A percentile compares a stretch with the other conserved stretches of the same genome.
These are phyloP conservation scores for Lysiphlebus fabarum DNA, from an alignment of 1,140 invertebrate genomes.

Conservation along the genomic window DNA sequence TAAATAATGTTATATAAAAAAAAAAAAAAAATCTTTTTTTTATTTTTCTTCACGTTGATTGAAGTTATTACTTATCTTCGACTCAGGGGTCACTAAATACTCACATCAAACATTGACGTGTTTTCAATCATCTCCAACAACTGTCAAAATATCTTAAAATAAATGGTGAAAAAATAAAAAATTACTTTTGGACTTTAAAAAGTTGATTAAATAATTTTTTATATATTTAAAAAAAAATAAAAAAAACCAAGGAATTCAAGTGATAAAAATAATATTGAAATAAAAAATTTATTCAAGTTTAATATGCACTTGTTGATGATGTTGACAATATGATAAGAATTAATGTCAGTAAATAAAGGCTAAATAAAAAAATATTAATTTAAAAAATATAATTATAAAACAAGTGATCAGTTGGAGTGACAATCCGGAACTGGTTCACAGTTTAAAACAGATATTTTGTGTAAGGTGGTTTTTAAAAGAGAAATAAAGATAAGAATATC, in stretches of 20 bases:
- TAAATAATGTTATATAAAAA: neutral
- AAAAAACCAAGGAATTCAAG: too few relatives aligned
- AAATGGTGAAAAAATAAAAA: too few relatives aligned
- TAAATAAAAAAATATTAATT: neutral
- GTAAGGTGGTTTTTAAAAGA: conserved; percentile 21
- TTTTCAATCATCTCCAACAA: conserved; percentile 42
- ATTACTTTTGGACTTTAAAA: too few relatives aligned
- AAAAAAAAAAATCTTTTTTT: neutral
- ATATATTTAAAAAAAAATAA: too few relatives aligned
- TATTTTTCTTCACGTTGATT: conserved; percentile 8
- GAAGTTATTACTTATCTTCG: neutral
- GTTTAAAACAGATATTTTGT: conserved; percentile 3
- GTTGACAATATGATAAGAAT: neutral
- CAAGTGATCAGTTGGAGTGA: conserved; percentile 10
- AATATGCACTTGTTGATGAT: neutral
- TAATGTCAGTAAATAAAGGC: neutral
- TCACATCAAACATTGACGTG: conserved; percentile 40
- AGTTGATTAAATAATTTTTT: too few relatives aligned
- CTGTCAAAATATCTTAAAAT: neutral
- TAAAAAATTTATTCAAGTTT: too few relatives aligned
- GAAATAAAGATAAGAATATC: conserved; percentile 16
- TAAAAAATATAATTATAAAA: neutral
- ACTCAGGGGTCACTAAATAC: conserved; percentile 28
- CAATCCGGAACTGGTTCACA: conserved; percentile 17
- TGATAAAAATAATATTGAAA: too few relatives aligned